Evolutionary conservation across 2,797 vertebrate genomes (phyloP).

Genomic region (Sphenopsis melanotis): DNA sequence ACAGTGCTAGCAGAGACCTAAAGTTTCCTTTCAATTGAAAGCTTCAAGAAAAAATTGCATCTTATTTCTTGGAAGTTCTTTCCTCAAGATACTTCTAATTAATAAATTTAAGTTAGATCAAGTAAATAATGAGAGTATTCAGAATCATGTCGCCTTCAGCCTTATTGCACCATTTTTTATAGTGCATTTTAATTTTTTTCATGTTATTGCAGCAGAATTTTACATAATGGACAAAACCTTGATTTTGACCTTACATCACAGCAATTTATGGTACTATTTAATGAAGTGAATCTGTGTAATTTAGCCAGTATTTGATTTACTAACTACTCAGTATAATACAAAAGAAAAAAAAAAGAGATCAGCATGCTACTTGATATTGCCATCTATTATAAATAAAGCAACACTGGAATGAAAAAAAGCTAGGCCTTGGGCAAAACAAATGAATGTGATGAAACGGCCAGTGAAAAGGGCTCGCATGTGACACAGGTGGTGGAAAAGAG

Average conservation of each 20-base stretch:
- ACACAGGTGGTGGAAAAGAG: neutral
- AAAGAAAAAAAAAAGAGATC: neutral
- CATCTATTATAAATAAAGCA: neutral
- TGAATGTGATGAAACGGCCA: neutral
- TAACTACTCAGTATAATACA: neutral
- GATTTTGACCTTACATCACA: neutral
- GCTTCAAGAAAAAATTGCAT: neutral
- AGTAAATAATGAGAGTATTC: neutral
- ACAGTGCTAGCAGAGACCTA: neutral
- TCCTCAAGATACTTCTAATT: neutral
- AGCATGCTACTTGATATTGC: neutral
- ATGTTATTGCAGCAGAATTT: neutral
- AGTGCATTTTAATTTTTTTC: neutral
- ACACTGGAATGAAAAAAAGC: neutral
- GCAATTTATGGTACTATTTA: neutral
- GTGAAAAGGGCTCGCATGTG: neutral
- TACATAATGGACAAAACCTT: neutral
- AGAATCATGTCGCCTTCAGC: neutral
- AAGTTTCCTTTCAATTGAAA: neutral
- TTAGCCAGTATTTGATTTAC: neutral
- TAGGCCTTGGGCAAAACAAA: neutral
- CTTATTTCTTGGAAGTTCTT: neutral
- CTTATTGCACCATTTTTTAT: neutral
- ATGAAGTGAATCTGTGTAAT: neutral
- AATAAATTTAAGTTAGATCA: neutral